A percentile compares a stretch with the other conserved stretches of the same genome.
phyloP scores from a whole-genome alignment of 2,888 invertebrate species.

The Agapostemon virescens region DNA sequence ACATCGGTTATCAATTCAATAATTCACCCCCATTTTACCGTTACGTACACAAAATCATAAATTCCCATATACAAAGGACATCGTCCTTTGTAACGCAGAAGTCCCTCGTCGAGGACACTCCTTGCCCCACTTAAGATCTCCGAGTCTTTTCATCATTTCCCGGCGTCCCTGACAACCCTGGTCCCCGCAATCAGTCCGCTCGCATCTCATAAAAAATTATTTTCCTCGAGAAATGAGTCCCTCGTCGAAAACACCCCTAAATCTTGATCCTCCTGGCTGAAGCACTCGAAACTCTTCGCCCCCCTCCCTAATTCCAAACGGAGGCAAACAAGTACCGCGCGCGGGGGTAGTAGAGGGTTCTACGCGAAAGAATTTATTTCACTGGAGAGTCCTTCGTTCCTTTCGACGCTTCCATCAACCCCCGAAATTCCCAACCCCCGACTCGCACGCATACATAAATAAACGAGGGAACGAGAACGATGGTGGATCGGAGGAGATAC shows the following conservation, averaged over 20 bases:
- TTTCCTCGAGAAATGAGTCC: constrained; percentile 1
- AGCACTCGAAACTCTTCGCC: constrained; percentile 3
- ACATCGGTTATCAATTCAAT: background rate
- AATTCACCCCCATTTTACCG: background rate
- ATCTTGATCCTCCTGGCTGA: background rate
- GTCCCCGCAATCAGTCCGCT: constrained; percentile 3
- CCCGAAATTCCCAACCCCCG: background rate
- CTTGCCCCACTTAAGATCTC: background rate
- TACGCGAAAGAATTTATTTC: constrained; percentile 11
- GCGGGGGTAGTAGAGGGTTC: background rate
- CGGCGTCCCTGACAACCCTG: background rate
- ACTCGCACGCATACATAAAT: background rate
- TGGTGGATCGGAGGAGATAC: background rate
- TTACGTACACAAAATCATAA: constrained; percentile 1
- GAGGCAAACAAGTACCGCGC: background rate
- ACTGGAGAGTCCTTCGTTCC: constrained; percentile 5
- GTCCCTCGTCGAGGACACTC: background rate
- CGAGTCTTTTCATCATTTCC: background rate
- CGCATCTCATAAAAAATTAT: constrained; percentile 10
- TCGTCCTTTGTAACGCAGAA: background rate
- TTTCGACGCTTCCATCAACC: background rate
- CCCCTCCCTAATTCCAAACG: constrained; percentile 3
- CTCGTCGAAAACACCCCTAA: constrained; percentile 3
- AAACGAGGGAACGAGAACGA: background rate
- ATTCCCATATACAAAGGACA: background rate